Evolutionary conservation across 2,888 invertebrate species (phyloP).

Genomic region (Eugnorisma glareosa): DNA sequence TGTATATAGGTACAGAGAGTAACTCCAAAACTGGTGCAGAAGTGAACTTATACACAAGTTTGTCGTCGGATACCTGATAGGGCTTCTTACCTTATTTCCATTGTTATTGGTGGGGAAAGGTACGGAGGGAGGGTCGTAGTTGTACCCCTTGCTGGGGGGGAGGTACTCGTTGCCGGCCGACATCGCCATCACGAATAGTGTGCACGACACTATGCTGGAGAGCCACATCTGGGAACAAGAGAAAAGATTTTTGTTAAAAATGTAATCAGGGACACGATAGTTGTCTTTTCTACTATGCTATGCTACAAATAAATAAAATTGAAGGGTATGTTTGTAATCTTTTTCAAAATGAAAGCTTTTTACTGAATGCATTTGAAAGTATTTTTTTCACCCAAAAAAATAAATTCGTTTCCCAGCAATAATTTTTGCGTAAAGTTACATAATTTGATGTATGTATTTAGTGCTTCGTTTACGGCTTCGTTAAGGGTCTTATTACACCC

Average conservation of each 20-base stretch:
- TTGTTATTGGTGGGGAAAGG: constrained; percentile 89
- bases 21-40: background rate
- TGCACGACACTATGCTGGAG: constrained; percentile 84
- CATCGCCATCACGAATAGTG: constrained; percentile 88
- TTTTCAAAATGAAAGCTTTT: too few relatives aligned
- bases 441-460: too few relatives aligned
- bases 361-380: too few relatives aligned
- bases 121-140: constrained; percentile 92
- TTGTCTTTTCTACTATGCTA: background rate
- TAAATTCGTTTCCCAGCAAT: too few relatives aligned
- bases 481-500: too few relatives aligned
- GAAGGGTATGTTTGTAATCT: too few relatives aligned
- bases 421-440: too few relatives aligned
- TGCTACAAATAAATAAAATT: too few relatives aligned
- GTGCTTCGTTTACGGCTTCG: too few relatives aligned
- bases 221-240: constrained; percentile 88
- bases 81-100: constrained; percentile 72
- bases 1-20: background rate
- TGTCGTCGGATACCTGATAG: background rate
- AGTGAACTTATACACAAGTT: background rate
- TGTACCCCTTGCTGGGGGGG: constrained; percentile 94
- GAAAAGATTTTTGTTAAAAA: background rate
- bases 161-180: constrained; percentile 94
- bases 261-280: background rate
- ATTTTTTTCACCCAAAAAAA: too few relatives aligned